A percentile compares a stretch with the other conserved stretches of the same genome.
phyloP scores from a whole-genome alignment of 1,140 invertebrate genomes.

The Drosophila erecta region DNA sequence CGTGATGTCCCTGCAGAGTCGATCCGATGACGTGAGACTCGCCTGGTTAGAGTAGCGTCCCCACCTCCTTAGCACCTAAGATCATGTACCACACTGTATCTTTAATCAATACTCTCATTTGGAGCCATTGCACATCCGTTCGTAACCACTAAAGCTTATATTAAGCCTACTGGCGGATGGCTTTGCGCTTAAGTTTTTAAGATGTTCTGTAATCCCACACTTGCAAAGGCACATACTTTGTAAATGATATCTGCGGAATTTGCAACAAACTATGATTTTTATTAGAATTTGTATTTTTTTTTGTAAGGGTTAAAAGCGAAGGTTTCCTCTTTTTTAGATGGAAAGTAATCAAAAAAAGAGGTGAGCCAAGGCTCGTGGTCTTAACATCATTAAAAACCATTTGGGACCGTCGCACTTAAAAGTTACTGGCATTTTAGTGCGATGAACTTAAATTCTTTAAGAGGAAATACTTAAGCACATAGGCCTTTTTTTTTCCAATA shows the following conservation, averaged over 20 bases:
- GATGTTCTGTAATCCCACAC: not conserved
- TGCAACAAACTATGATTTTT: not conserved
- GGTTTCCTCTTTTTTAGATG: not conserved
- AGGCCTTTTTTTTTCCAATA: not conserved
- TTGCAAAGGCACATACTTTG: slow-evolving; percentile 7
- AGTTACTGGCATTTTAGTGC: not conserved
- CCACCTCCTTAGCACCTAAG: slow-evolving; percentile 16
- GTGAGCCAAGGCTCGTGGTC: slow-evolving; percentile 1
- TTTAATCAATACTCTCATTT: not conserved
- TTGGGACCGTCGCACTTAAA: slow-evolving; percentile 3
- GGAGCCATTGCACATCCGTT: not conserved
- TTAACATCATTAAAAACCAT: not conserved
- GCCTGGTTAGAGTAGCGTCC: slow-evolving; percentile 51
- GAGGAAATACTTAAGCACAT: not conserved
- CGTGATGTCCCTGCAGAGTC: slow-evolving; percentile 61
- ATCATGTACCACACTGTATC: not conserved
- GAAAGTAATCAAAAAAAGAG: not conserved
- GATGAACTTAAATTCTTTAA: not conserved
- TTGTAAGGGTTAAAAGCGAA: not conserved
- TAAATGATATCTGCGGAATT: slow-evolving; percentile 10
- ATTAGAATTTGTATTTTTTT: not conserved
- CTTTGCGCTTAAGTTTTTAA: not conserved
- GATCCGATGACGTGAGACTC: slow-evolving; percentile 47
- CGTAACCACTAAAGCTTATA: slow-evolving; percentile 15
- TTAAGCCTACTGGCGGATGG: slow-evolving; percentile 12